These are phyloP conservation scores for Rallus crepitans DNA, from an alignment of 2,797 vertebrate genomes.

Conservation along the genomic window DNA sequence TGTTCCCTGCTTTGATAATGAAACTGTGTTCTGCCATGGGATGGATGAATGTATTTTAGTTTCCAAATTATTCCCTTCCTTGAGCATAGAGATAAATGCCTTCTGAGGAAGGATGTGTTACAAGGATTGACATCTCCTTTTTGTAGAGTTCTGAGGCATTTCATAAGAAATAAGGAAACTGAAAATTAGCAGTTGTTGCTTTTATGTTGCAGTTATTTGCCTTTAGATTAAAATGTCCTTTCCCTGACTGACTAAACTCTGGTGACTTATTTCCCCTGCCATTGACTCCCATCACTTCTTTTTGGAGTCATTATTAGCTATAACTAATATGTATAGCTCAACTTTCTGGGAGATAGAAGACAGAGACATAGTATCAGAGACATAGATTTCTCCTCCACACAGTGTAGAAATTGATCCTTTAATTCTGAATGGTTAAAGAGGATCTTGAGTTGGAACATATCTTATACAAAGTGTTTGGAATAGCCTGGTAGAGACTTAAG, in stretches of 20 bases:
- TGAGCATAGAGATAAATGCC: not conserved
- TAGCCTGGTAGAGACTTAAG: constrained; percentile 13
- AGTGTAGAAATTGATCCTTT: not conserved
- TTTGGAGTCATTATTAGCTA: not conserved
- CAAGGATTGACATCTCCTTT: not conserved
- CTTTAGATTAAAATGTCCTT: not conserved
- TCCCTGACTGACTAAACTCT: not conserved
- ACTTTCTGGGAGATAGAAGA: not conserved
- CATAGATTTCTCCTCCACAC: not conserved
- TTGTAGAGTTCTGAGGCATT: not conserved
- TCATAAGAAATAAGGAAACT: not conserved
- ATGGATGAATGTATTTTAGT: not conserved
- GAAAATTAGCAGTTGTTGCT: not conserved
- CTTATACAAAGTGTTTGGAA: constrained; percentile 15
- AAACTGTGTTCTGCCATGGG: not conserved
- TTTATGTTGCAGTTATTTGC: not conserved
- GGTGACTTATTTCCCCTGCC: not conserved
- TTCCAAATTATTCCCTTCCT: not conserved
- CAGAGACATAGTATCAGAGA: not conserved
- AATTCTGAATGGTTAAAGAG: not conserved
- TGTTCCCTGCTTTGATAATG: not conserved
- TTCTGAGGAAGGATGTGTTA: not conserved
- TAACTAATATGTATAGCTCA: not conserved
- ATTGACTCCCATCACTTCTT: not conserved
- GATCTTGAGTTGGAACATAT: not conserved